Evolutionary conservation across 2,113 vertebrate genomes (phyloP).

Genomic region (Pseudonaja textilis): DNA sequence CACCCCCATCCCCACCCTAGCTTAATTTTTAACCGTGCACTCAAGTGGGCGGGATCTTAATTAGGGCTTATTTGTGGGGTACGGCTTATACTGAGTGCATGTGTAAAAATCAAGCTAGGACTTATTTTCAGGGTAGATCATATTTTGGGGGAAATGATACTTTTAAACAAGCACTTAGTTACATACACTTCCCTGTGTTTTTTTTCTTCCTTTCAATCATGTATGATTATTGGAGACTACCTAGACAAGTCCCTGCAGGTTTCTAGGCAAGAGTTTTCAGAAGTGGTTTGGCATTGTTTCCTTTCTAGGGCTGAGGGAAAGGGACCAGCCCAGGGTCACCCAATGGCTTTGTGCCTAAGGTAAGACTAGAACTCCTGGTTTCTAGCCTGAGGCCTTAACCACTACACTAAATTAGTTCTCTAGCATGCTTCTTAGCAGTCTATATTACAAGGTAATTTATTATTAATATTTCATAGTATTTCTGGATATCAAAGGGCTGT

Average conservation of each 20-base stretch:
- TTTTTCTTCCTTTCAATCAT: not conserved
- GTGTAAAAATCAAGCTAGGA: too few relatives aligned
- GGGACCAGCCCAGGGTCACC: not conserved
- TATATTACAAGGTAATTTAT: not conserved
- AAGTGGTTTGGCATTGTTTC: too few relatives aligned
- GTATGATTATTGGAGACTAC: not conserved
- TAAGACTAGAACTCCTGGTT: too few relatives aligned
- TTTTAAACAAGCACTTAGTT: not conserved
- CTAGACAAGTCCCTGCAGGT: not conserved
- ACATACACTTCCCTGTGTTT: not conserved
- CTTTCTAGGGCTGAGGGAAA: not conserved
- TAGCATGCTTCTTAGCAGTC: not conserved
- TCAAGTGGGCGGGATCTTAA: too few relatives aligned
- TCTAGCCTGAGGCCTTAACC: not conserved
- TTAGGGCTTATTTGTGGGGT: too few relatives aligned
- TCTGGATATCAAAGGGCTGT: not conserved
- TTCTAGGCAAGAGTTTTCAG: not conserved
- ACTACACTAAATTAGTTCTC: not conserved
- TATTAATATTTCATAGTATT: not conserved
- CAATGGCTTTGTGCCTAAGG: not conserved
- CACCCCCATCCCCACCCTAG: too few relatives aligned
- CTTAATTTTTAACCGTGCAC: too few relatives aligned
- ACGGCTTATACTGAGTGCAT: too few relatives aligned
- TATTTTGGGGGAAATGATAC: too few relatives aligned
- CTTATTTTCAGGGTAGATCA: too few relatives aligned